phyloP scores from a whole-genome alignment of 2,113 vertebrate species.

The Desmodus rotundus region DNA sequence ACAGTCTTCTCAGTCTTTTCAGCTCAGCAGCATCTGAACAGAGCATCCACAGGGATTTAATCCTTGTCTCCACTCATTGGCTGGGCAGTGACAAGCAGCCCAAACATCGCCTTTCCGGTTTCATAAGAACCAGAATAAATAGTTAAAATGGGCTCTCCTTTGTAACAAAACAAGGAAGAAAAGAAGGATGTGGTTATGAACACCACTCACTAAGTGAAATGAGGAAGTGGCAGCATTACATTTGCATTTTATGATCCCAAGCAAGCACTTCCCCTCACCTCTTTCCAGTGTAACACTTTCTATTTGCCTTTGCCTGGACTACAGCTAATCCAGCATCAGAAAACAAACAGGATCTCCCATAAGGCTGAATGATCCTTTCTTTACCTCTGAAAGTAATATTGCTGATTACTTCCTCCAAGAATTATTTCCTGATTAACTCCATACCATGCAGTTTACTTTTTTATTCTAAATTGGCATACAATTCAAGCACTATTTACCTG shows the following conservation, averaged over 20 bases:
- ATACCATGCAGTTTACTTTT: background rate
- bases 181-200: background rate
- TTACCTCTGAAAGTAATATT: background rate
- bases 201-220: background rate
- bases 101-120: too few species aligned
- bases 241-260: background rate
- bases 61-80: too few species aligned
- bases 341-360: background rate
- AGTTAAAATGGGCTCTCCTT: background rate
- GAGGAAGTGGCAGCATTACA: background rate
- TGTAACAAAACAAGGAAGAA: background rate
- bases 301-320: background rate
- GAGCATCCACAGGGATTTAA: too few species aligned
- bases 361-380: background rate
- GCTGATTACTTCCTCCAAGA: background rate
- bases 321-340: background rate
- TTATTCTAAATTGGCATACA: background rate
- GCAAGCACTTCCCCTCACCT: background rate
- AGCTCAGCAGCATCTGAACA: too few species aligned
- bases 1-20: too few species aligned
- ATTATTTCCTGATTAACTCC: background rate
- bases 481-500: background rate
- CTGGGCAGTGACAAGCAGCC: too few species aligned
- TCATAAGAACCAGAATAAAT: background rate
- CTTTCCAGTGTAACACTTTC: background rate